Percentiles rank a stretch among this genome's conserved stretches.
These are phyloP conservation scores for Trididemnum nubilum DNA, from an alignment of 23 tunicate species.

Conservation along the genomic window DNA sequence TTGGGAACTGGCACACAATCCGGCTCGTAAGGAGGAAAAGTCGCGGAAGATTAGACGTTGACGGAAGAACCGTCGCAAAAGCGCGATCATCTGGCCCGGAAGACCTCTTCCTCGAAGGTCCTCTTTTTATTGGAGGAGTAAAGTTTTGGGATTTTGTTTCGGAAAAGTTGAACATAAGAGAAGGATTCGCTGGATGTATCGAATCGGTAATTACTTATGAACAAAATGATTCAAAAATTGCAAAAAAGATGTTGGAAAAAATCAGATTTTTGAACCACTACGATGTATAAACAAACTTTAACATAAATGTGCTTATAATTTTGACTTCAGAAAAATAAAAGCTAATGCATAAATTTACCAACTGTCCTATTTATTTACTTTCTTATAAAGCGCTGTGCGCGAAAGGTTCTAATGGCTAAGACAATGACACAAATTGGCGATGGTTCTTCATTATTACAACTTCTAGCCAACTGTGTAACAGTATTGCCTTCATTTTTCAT, in stretches of 20 bases:
- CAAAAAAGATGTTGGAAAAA: too few species aligned
- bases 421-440: too few species aligned
- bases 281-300: neutral
- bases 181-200: conserved; percentile 82
- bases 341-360: too few species aligned
- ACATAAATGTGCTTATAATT: too few species aligned
- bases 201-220: conserved; percentile 53
- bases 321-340: too few species aligned
- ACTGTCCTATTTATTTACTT: too few species aligned
- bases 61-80: conserved; percentile 50
- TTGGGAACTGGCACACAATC: conserved; percentile 74
- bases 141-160: conserved; percentile 53
- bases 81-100: conserved; percentile 50
- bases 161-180: conserved; percentile 45
- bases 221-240: too few species aligned
- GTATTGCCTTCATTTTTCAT: too few species aligned
- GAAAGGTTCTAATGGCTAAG: too few species aligned
- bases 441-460: too few species aligned
- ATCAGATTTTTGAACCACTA: neutral
- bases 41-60: conserved; percentile 62
- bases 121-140: conserved; percentile 80
- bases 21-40: conserved; percentile 44
- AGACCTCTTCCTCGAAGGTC: conserved; percentile 38
- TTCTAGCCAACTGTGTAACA: too few species aligned
- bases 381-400: too few species aligned